Base-by-base conservation (phyloP, 1,140 invertebrate genomes). In the Elysia chlorotica region DNA sequence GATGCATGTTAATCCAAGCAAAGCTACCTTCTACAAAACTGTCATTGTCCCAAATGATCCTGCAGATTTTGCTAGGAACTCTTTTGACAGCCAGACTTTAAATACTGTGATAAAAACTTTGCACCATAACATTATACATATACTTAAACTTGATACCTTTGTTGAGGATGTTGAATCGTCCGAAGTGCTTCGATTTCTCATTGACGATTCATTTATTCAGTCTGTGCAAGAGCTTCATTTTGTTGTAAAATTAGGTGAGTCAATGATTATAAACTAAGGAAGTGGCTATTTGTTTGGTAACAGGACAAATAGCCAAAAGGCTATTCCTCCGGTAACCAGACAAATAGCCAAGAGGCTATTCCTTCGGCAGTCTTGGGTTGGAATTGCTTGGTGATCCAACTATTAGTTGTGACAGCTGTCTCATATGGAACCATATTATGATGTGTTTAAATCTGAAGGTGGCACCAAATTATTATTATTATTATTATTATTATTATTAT, bases 21-120 rank as follows among this genome's bases (percentile, higher is more conserved):
- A 53, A n/a, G 74, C 74, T 62, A 81, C 79, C 36, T n/a, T 78
- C 33, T 72, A 78, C 25, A 76, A 78, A 36, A 80, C 79, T 28
- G 65, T 71, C 10, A 78, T 86, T 57, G 83, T 85, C 30, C 81
- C 85, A 36, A 86, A 86, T 74, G 83, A 86, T 71, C 82, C 82
- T 14, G 76, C 85, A 37, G 85, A 86, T 66, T 86, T 82, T 75
- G 77, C 81, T 28, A 73, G 85, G 10, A 86, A 86, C 72, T 84
- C 83, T 1, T 86, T 77, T 71, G 79, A 81, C 23, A 83, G 80
- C 57, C 80, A 81, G 67, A 86, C 85, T 19, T 17, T 86, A 1
- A 86, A 86, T 68, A 79, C 78, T 66, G 74, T 83, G 19, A 78
- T 83, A 73, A 65, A 71, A 3, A 66, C 57, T 23, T 65, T 82